phyloP scores from a whole-genome alignment of 2,888 invertebrate species.

The Drosophila helvetica region DNA sequence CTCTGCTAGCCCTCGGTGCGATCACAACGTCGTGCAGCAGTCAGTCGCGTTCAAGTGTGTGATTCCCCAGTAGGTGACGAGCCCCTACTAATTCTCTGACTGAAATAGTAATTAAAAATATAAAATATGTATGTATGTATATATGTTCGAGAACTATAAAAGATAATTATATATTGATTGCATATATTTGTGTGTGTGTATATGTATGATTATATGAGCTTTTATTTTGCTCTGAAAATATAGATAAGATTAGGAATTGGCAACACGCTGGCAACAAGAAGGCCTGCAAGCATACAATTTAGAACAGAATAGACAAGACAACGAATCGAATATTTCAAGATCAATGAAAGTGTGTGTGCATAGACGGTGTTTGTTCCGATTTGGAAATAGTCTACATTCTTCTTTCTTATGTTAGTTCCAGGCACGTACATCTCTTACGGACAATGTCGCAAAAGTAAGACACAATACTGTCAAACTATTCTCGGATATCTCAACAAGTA shows the following conservation, averaged over 20 bases:
- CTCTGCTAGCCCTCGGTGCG: conserved; percentile 3
- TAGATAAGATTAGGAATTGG: conserved; percentile 9
- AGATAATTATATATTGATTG: not conserved
- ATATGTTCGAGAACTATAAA: not conserved
- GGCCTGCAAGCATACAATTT: not conserved
- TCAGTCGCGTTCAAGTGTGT: not conserved
- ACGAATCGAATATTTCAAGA: conserved; percentile 1
- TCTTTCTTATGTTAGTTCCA: not conserved
- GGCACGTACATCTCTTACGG: not conserved
- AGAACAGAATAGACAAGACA: conserved; percentile 1
- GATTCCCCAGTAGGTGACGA: not conserved
- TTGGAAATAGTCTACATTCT: not conserved
- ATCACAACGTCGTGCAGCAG: conserved; percentile 10
- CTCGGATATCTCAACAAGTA: not conserved
- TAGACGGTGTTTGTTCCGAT: not conserved
- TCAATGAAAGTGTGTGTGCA: not conserved
- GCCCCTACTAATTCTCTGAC: not conserved
- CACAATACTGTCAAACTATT: not conserved
- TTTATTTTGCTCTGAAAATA: not conserved
- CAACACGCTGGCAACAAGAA: conserved; percentile 1
- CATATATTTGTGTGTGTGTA: not conserved
- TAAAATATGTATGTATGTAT: not conserved
- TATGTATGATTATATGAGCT: not conserved
- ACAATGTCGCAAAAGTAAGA: conserved; percentile 16
- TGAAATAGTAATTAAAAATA: not conserved